Conservation (phyloP, 2,113 vertebrate species). For the Calyptomena viridis region DNA sequence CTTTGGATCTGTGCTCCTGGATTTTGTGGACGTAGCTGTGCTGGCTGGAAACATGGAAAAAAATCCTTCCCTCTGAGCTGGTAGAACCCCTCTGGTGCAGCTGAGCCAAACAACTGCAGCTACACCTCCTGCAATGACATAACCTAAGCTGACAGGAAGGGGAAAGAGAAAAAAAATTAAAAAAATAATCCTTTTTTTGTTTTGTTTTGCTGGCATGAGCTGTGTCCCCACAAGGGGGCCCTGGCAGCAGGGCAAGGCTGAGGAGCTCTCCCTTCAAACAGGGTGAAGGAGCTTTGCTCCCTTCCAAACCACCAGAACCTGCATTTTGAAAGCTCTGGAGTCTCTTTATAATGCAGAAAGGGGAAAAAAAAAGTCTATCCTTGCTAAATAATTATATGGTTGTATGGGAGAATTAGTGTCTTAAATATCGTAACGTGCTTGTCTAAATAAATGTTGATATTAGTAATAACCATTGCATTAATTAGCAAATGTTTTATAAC, state of each 20-base stretch:
- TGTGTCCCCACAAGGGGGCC: conserved; percentile 29
- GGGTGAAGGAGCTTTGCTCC: not conserved
- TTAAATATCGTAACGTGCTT: not conserved
- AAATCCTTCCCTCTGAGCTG: not conserved
- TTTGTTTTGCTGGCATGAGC: not conserved
- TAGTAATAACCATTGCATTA: not conserved
- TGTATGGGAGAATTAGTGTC: not conserved
- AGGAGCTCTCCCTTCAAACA: not conserved
- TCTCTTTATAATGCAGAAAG: not conserved
- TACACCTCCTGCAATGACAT: conserved; percentile 36
- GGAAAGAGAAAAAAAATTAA: not conserved
- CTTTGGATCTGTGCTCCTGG: not conserved
- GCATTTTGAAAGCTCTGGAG: not conserved
- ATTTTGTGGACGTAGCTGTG: not conserved
- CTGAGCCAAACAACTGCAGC: conserved; percentile 44
- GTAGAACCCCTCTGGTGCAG: not conserved
- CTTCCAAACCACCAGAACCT: not conserved
- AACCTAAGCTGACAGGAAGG: conserved; percentile 31
- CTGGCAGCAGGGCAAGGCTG: not conserved
- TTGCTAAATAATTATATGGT: not conserved
- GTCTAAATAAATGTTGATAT: conserved; percentile 28
- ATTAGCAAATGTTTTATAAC: conserved; percentile 21
- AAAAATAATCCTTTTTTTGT: not conserved
- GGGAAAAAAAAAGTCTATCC: not conserved
- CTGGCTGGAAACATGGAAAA: not conserved